Evolutionary conservation across 2,888 invertebrate species (phyloP).

Genomic region (Rhyacophila evoluta): DNA sequence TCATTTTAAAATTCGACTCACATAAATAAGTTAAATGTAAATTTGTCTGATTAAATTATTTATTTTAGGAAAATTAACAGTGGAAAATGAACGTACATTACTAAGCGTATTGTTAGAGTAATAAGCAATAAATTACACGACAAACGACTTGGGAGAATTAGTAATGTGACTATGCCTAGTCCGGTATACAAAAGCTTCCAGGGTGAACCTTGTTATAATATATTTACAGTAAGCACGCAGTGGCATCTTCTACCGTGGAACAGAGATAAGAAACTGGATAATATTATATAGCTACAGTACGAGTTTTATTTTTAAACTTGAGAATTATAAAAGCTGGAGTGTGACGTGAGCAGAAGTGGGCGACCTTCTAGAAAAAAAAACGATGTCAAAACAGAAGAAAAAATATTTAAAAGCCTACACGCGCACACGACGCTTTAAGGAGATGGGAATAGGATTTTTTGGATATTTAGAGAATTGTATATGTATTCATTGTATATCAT

Average conservation of each 20-base stretch:
- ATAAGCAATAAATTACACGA: slow-evolving; percentile 19
- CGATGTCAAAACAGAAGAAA: no score
- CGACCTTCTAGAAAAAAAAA: no score
- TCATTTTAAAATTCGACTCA: neutral
- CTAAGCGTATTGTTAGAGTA: neutral
- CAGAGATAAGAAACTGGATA: neutral
- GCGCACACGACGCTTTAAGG: no score
- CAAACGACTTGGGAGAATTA: neutral
- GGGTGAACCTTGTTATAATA: neutral
- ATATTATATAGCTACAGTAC: no score
- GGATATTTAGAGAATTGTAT: no score
- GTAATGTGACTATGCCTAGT: neutral
- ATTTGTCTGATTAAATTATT: slow-evolving; percentile 3
- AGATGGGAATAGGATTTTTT: no score
- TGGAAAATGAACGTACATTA: neutral
- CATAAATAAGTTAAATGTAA: slow-evolving; percentile 2
- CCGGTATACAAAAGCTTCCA: neutral
- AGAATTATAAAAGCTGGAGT: no score
- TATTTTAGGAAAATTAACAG: neutral
- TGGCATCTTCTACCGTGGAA: neutral
- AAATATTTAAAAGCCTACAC: no score
- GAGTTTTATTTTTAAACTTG: no score
- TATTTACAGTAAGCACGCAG: slow-evolving; percentile 15
- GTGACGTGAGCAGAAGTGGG: no score
- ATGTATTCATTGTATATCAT: no score